Conservation (phyloP, 2,113 vertebrate genomes). For the Peucedramus taeniatus region DNA sequence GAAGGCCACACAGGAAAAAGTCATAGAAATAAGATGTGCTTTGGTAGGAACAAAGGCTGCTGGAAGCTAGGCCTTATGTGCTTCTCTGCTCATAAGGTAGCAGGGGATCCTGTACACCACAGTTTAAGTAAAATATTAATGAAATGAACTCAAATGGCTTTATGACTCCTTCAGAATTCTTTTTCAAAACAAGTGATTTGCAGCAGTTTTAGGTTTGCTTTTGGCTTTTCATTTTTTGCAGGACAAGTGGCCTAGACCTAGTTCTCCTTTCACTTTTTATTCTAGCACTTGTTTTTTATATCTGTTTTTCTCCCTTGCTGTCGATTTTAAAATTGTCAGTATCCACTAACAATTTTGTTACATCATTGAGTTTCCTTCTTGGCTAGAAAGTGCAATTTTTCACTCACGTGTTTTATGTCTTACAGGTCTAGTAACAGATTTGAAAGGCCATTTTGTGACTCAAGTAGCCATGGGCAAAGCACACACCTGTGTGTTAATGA, state of each 20-base stretch:
- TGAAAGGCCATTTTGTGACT: slow-evolving; percentile 95
- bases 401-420: background rate
- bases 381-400: background rate
- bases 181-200: background rate
- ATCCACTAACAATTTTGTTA: background rate
- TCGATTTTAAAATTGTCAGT: background rate
- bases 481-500: slow-evolving; percentile 95
- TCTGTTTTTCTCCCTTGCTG: background rate
- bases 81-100: background rate
- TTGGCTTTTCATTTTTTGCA: background rate
- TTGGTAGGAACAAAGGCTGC: background rate
- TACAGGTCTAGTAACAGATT: slow-evolving; percentile 92
- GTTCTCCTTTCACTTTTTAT: background rate
- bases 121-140: background rate
- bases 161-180: background rate
- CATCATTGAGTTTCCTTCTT: background rate
- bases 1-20: background rate
- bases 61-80: background rate
- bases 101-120: background rate
- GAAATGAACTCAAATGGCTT: background rate
- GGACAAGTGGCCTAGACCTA: background rate
- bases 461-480: slow-evolving; percentile 99
- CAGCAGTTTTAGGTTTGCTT: background rate
- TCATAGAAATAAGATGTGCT: background rate
- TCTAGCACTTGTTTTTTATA: background rate